Percentiles rank a stretch among this genome's conserved stretches.
phyloP scores from a whole-genome alignment of 1,140 invertebrate genomes.

The Akabosia matsudoensis region DNA sequence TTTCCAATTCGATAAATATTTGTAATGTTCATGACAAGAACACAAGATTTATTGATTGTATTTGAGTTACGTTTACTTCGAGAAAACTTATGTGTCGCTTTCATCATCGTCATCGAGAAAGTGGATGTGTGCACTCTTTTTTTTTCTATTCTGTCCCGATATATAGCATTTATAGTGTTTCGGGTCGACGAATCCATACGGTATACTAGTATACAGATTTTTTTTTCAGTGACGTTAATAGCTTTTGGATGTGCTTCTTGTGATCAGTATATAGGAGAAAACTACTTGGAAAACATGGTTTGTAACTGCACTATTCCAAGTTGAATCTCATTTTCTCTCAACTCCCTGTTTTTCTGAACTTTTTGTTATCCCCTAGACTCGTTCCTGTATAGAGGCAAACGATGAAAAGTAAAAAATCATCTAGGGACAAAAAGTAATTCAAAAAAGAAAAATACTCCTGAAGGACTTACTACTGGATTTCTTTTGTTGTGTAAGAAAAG shows the following conservation, averaged over 20 bases:
- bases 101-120: not conserved
- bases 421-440: constrained; percentile 17
- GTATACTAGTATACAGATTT: no score
- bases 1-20: constrained; percentile 22
- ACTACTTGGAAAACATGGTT: not conserved
- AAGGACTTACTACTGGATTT: not conserved
- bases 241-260: no score
- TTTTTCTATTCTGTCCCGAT: no score
- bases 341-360: not conserved
- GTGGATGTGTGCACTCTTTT: no score
- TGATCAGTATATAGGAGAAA: not conserved
- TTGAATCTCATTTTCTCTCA: not conserved
- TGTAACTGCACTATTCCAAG: no score
- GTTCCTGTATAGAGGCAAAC: not conserved
- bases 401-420: constrained; percentile 15
- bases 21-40: constrained; percentile 20
- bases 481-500: not conserved
- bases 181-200: no score
- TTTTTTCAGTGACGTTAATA: no score
- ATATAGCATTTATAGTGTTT: no score
- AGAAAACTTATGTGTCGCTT: not conserved
- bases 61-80: constrained; percentile 14
- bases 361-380: not conserved
- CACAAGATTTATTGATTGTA: constrained; percentile 21
- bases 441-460: constrained; percentile 13